phyloP scores from a whole-genome alignment of 2,797 vertebrate genomes.

The Sebastolobus alascanus region DNA sequence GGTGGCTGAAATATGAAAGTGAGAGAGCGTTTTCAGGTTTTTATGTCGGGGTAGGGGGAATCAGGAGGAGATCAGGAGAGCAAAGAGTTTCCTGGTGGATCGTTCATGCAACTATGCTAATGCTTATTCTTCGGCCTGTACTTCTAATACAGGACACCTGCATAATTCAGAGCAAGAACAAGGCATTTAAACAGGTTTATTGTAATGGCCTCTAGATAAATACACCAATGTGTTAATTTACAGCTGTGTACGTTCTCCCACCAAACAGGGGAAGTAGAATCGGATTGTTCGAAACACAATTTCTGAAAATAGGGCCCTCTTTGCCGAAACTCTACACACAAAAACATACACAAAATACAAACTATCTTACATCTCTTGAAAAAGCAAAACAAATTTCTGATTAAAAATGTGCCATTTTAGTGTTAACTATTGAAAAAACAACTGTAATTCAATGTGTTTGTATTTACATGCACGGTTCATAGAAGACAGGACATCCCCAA shows the following conservation, averaged over 20 bases:
- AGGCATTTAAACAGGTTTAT: background rate
- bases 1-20: constrained; percentile 64
- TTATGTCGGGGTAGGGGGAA: background rate
- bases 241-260: background rate
- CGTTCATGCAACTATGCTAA: background rate
- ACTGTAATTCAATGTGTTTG: too few species aligned
- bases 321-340: too few species aligned
- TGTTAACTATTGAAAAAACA: too few species aligned
- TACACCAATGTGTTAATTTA: background rate
- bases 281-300: background rate
- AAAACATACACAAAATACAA: too few species aligned
- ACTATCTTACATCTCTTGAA: too few species aligned
- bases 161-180: background rate
- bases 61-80: background rate
- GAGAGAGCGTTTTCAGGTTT: constrained; percentile 28
- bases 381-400: too few species aligned
- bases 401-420: too few species aligned
- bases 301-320: too few species aligned
- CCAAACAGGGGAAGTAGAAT: background rate
- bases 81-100: background rate
- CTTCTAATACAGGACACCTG: background rate
- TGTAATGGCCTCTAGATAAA: background rate
- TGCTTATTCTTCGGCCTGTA: background rate
- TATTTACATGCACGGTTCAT: too few species aligned
- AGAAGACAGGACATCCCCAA: too few species aligned